Percentiles rank a stretch among this genome's conserved stretches.
phyloP scores from a whole-genome alignment of 2,888 invertebrate genomes.

The Ectropis crepuscularia region DNA sequence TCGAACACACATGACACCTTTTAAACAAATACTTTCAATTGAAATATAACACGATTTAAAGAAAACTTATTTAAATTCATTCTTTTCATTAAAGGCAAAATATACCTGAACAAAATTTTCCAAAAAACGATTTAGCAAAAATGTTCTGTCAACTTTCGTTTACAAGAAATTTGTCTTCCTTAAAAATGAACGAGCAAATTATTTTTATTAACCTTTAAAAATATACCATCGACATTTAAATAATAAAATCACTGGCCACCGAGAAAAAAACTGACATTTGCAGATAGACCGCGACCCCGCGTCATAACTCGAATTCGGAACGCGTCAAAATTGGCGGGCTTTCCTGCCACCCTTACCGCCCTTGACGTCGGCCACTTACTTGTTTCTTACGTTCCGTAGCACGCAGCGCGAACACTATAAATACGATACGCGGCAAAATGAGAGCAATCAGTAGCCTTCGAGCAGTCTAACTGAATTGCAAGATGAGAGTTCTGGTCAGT shows the following conservation, averaged over 20 bases:
- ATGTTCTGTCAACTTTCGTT: too few relatives aligned
- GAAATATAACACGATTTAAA: too few relatives aligned
- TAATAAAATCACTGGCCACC: constrained; percentile 2
- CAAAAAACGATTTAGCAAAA: too few relatives aligned
- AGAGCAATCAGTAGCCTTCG: constrained; percentile 82
- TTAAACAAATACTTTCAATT: too few relatives aligned
- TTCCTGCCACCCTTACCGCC: constrained; percentile 81
- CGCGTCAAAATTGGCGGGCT: constrained; percentile 64
- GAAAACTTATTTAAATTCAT: too few relatives aligned
- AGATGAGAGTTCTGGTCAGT: constrained; percentile 83
- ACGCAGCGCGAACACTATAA: constrained; percentile 71
- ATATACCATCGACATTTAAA: not conserved
- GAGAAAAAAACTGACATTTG: constrained; percentile 14
- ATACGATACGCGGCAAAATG: constrained; percentile 69
- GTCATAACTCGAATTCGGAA: constrained; percentile 38
- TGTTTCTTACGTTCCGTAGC: constrained; percentile 76
- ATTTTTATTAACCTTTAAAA: too few relatives aligned
- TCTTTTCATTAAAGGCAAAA: too few relatives aligned
- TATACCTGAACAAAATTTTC: too few relatives aligned
- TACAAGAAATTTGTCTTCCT: too few relatives aligned
- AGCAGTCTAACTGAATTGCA: constrained; percentile 84
- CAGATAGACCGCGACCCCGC: constrained; percentile 22
- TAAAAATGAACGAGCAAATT: too few relatives aligned
- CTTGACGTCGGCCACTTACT: constrained; percentile 79
- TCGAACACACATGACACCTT: too few relatives aligned